A percentile compares a stretch with the other conserved stretches of the same genome.
Evolutionary conservation across 2,888 invertebrate species (phyloP).

Genomic region (Pantelozetes paolii): DNA sequence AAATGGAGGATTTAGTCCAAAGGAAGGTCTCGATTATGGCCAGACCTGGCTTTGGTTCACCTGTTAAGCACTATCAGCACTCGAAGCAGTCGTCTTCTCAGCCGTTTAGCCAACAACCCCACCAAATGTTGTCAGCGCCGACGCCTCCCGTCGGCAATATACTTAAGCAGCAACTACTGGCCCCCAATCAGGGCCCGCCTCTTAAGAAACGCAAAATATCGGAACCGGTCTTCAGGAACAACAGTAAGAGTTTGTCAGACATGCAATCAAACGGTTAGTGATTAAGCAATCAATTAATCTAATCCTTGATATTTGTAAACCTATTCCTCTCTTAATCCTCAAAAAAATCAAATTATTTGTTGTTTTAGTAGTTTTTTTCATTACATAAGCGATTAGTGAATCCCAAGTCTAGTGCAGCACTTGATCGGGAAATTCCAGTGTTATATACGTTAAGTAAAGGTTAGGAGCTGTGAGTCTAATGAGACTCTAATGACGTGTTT

Average conservation of each 20-base stretch:
- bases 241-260: constrained; percentile 5
- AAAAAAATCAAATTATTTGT: no score
- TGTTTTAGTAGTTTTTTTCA: no score
- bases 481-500: neutral
- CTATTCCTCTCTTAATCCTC: neutral
- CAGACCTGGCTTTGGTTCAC: neutral
- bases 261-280: no score
- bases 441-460: no score
- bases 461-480: no score
- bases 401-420: no score
- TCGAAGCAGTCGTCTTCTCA: constrained; percentile 6
- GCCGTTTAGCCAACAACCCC: neutral
- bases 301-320: no score
- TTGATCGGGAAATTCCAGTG: neutral
- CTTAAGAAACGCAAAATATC: constrained; percentile 49
- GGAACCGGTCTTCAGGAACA: constrained; percentile 45
- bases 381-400: no score
- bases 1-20: constrained; percentile 24
- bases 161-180: constrained; percentile 41
- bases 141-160: constrained; percentile 39
- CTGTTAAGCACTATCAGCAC: constrained; percentile 23
- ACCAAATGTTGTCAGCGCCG: neutral
- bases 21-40: constrained; percentile 43
- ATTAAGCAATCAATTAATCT: no score
- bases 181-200: constrained; percentile 45